Evolutionary conservation across 1,140 invertebrate genomes (phyloP), one percentile per base, ranked within the genome.

Genomic region (Mizuhopecten yessoensis): DNA sequence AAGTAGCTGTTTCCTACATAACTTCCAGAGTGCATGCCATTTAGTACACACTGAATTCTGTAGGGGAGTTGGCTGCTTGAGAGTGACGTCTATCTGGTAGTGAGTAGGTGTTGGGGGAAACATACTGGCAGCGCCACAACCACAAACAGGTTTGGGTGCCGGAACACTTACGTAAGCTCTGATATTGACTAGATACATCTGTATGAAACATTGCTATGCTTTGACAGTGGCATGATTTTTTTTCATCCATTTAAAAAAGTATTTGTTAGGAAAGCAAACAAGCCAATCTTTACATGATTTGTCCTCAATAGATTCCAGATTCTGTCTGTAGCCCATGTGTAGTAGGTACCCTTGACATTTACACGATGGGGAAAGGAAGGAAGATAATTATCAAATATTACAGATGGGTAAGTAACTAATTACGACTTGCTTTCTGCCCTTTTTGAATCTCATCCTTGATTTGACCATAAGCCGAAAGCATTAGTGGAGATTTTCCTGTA

Each of bases 1-100:
- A 75, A 75, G 57, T 75, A 75, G 57, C n/a, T 75, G 57, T 75
- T 75, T 75, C 57, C 57, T 75, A 75, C 57, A 75, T 29, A 75
- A 75, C 23, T 75, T 75, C 57, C 57, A n/a, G 57, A 75, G 23
- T 11, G 57, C 15, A 75, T 75, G n/a, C 57, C 57, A 75, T 75
- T n/a, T n/a, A 29, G 57, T 75, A 29, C n/a, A 75, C 1, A 75
- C 17, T 13, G 9, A 17, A 1, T 17, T 20, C 0, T n/a, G 57
- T 75, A 29, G 23, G 36, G n/a, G 57, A 75, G 57, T 75, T 29
- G 2, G 57, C 23, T n/a, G 57, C n/a, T 75, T 75, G 23, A 75
- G 57, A 7, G n/a, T 75, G 57, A 75, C n/a, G 57, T 75, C 57
- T 75, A 17, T 75, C 9, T 75, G n/a, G 2, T 75, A 75, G 23